phyloP scores from a whole-genome alignment of 2,797 vertebrate species.

The Pterois miles region DNA sequence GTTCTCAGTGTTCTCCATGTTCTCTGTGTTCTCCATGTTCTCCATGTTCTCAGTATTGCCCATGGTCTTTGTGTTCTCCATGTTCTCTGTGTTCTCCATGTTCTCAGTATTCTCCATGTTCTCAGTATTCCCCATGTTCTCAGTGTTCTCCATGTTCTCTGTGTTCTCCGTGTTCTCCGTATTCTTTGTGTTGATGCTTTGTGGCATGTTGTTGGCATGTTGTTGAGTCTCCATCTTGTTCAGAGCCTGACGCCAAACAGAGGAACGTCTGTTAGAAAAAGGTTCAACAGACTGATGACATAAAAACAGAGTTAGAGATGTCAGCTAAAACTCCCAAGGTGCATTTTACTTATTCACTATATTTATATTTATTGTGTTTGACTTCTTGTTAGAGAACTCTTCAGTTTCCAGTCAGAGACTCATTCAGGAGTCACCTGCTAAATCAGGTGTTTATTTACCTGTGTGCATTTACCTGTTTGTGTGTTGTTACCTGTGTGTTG shows the following conservation, averaged over 20 bases:
- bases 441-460: not conserved
- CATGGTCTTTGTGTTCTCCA: rapidly evolving
- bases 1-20: rapidly evolving
- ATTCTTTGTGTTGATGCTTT: not conserved
- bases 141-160: not conserved
- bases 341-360: not conserved
- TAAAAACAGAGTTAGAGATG: no score
- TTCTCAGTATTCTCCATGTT: not conserved
- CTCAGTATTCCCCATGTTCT: not conserved
- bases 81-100: not conserved
- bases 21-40: not conserved
- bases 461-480: not conserved
- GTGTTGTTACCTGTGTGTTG: not conserved
- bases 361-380: not conserved
- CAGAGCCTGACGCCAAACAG: conserved; percentile 41
- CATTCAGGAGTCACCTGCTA: no score
- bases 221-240: conserved; percentile 51
- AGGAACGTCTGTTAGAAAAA: not conserved
- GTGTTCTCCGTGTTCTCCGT: not conserved
- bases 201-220: not conserved
- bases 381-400: no score
- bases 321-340: not conserved
- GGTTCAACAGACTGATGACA: no score
- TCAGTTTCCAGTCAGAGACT: no score
- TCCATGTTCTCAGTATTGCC: rapidly evolving